Conservation (phyloP, 2,113 vertebrate genomes). For the Steatornis caripensis region DNA sequence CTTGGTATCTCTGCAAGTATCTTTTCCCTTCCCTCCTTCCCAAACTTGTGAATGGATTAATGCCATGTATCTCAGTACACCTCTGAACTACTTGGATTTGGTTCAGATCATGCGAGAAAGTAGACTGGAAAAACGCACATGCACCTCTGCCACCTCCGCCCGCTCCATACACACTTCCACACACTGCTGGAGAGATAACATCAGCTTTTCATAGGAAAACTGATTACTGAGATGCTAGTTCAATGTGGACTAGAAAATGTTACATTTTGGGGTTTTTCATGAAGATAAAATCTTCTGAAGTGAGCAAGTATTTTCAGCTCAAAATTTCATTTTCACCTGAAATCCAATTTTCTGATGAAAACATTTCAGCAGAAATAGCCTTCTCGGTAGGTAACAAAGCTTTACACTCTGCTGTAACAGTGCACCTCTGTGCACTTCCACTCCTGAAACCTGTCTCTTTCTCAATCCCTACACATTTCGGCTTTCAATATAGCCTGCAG, state of each 20-base stretch:
- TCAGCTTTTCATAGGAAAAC: neutral
- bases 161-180: neutral
- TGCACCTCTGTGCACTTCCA: neutral
- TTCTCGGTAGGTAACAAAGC: neutral
- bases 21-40: neutral
- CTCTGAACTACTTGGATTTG: neutral
- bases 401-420: neutral
- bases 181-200: neutral
- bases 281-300: neutral
- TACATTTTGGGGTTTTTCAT: neutral
- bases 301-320: neutral
- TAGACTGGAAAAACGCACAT: neutral
- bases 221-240: neutral
- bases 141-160: neutral
- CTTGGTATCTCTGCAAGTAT: neutral
- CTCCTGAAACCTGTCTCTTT: neutral
- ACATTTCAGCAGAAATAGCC: neutral
- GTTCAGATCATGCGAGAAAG: neutral
- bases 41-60: neutral
- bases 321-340: neutral
- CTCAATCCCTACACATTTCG: neutral
- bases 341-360: neutral
- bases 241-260: neutral
- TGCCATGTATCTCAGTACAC: neutral
- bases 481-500: neutral